Evolutionary conservation across 92 coral and sea anemone species (phyloP).

Genomic region (Parazoanthus swiftii): DNA sequence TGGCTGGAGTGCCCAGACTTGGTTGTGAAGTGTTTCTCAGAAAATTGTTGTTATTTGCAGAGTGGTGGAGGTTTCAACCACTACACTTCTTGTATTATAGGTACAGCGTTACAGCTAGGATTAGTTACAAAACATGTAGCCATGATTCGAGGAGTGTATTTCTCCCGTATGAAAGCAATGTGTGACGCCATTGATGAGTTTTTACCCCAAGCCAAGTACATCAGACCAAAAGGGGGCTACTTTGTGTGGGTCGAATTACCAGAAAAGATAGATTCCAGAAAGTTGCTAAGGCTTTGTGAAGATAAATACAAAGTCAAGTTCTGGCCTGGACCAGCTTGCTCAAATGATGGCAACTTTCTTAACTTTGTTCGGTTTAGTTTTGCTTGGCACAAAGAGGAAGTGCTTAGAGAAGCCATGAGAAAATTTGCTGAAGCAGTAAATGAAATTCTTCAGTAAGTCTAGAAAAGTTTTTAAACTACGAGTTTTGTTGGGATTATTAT

Average conservation of each 20-base stretch:
- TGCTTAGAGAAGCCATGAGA: constrained; percentile 58
- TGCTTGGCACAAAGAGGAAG: constrained; percentile 61
- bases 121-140: constrained; percentile 66
- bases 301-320: constrained; percentile 70
- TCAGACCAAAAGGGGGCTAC: constrained; percentile 83
- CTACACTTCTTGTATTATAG: constrained; percentile 82
- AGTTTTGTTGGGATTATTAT: neutral
- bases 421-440: constrained; percentile 71
- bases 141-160: constrained; percentile 51
- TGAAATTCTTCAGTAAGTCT: constrained; percentile 44
- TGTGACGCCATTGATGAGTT: constrained; percentile 82
- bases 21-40: constrained; percentile 42
- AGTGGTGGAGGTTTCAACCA: constrained; percentile 95
- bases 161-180: constrained; percentile 63
- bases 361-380: constrained; percentile 77
- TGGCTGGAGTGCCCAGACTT: constrained; percentile 73
- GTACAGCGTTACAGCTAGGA: constrained; percentile 77
- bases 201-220: constrained; percentile 62
- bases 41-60: constrained; percentile 41
- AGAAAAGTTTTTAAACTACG: neutral
- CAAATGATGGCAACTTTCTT: constrained; percentile 68
- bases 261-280: constrained; percentile 54
- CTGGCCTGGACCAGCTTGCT: constrained; percentile 68
- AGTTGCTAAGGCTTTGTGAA: constrained; percentile 52
- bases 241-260: constrained; percentile 91